Evolutionary conservation across 2,797 vertebrate species (phyloP), one percentile per base, ranked within the genome.

Genomic region (Botia kubotai): DNA sequence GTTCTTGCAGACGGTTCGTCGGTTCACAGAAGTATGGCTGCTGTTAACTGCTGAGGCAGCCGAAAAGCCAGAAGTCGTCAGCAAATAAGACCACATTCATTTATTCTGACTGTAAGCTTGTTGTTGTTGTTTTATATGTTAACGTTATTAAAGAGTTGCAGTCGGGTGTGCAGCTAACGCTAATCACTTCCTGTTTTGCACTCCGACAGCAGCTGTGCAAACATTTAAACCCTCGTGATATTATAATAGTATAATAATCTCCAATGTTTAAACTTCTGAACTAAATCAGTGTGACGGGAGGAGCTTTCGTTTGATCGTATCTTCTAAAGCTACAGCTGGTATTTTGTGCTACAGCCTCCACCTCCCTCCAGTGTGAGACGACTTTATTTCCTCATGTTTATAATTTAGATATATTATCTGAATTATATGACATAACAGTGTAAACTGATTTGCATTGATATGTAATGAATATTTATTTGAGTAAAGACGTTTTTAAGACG

Each of bases 141-240:
- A 50, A 65, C 50, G 33, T 46, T 55, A 4, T 36, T n/a, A n/a
- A 68, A 70, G 12, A 36, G 21, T 17, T 39, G 10, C 48, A 21
- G 29, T 17, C 71, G 7, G 26, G 48, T 48, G 23, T 72, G 71
- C 78, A 89, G 92, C 84, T 86, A 88, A 89, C 84, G 70, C 70
- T 89, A 89, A 86, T 92, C 90, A 95, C 94, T 95, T 95, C 94
- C 94, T 93, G 94, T 83, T 94, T 87, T 76, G 85, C 87, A 65
- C 87, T 57, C 4, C 6, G 26, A 2, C 62, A 5, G 0, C 16
- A 39, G 43, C 62, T 79, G 29, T 11, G 4, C 0, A 52, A 52
- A 8, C 3, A 13, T 36, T 62, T 60, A 6, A 12, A 68, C 62
- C 14, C 8, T 77, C 16, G 53, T 48, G 53, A 50, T 26, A 2